Evolutionary conservation across 2,113 vertebrate genomes (phyloP).

Genomic region (Pelvicachromis taeniatus): DNA sequence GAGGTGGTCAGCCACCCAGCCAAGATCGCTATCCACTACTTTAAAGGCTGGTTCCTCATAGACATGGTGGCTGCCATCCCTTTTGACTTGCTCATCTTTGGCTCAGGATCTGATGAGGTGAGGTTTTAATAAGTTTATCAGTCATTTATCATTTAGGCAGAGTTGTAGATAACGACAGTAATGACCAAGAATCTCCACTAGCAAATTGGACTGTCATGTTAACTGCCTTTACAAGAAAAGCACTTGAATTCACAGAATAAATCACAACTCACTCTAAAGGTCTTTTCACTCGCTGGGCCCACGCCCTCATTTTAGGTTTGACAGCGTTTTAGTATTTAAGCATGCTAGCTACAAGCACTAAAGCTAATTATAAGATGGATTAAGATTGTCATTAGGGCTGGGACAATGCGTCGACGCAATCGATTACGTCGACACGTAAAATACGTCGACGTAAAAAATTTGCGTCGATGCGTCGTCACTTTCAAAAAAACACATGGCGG

Average conservation of each 20-base stretch:
- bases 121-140: slow-evolving; percentile 20
- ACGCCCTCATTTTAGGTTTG: no score
- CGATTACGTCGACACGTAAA: no score
- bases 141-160: background rate
- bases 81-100: slow-evolving; percentile 98
- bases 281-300: no score
- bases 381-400: no score
- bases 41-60: slow-evolving; percentile 99
- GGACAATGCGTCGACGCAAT: no score
- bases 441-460: no score
- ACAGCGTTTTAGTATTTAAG: no score
- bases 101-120: slow-evolving; percentile 98
- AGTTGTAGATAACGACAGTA: background rate
- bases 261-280: background rate
- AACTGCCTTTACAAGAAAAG: background rate
- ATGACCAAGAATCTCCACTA: background rate
- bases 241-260: background rate
- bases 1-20: slow-evolving; percentile 98
- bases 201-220: no score
- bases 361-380: no score
- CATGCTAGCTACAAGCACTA: no score
- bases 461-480: no score
- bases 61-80: slow-evolving; percentile 99
- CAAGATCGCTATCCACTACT: slow-evolving; percentile 98
- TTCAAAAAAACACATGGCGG: no score